Evolutionary conservation across 2,113 vertebrate genomes (phyloP).

Genomic region (Apeltes quadracus): DNA sequence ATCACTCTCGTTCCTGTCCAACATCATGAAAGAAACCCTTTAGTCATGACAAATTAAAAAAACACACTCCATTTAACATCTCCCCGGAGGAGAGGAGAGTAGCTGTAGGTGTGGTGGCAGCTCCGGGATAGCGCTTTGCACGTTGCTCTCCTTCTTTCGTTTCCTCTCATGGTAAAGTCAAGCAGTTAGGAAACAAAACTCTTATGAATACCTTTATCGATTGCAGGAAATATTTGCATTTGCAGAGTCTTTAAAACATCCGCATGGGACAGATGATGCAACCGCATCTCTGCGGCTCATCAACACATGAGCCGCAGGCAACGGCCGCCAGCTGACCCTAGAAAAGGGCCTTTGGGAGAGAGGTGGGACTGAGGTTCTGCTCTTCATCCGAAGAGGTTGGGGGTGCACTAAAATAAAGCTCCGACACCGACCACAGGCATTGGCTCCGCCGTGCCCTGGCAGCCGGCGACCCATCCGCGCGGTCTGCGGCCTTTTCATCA

Average conservation of each 20-base stretch:
- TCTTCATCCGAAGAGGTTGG: slow-evolving; percentile 21
- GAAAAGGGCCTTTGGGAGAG: slow-evolving; percentile 35
- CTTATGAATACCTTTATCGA: slow-evolving; percentile 7
- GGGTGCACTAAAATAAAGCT: slow-evolving; percentile 30
- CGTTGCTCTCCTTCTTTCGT: background rate
- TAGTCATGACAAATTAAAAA: slow-evolving; percentile 59
- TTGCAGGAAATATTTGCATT: slow-evolving; percentile 44
- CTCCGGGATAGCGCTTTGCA: slow-evolving; percentile 17
- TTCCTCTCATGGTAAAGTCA: background rate
- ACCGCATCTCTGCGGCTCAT: too few relatives aligned
- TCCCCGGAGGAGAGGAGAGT: slow-evolving; percentile 44
- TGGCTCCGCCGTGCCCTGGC: slow-evolving; percentile 9
- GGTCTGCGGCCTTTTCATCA: slow-evolving; percentile 23
- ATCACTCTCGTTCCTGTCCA: slow-evolving; percentile 44
- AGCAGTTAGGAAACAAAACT: slow-evolving; percentile 17
- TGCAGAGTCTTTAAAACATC: slow-evolving; percentile 48
- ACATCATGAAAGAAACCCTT: slow-evolving; percentile 68
- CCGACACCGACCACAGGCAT: slow-evolving; percentile 34
- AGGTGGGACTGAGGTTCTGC: slow-evolving; percentile 24
- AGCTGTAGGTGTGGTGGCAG: slow-evolving; percentile 49
- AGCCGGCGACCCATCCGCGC: slow-evolving; percentile 30
- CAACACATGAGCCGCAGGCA: slow-evolving; percentile 50
- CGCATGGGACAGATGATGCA: slow-evolving; percentile 26
- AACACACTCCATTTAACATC: slow-evolving; percentile 40
- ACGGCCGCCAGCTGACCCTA: slow-evolving; percentile 47